Percentiles rank a stretch among this genome's conserved stretches.
phyloP scores from a whole-genome alignment of 92 coral and sea anemone genomes.

The Paragorgia papillata region DNA sequence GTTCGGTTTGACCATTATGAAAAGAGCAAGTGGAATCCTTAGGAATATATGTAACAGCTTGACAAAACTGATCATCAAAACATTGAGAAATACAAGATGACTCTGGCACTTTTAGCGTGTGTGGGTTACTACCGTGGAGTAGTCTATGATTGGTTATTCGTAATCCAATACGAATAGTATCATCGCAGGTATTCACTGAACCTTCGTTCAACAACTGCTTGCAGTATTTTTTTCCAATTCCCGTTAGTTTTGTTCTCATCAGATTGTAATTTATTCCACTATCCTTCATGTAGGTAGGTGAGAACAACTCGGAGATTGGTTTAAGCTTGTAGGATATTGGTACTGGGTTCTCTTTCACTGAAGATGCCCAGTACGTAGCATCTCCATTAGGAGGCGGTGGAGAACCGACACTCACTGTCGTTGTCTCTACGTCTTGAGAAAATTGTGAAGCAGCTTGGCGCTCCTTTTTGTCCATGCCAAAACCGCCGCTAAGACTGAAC shows the following conservation, averaged over 20 bases:
- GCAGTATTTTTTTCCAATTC: slow-evolving; percentile 23
- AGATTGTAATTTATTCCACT: slow-evolving; percentile 18
- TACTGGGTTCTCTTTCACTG: no score
- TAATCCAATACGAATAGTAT: slow-evolving; percentile 12
- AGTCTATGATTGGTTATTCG: slow-evolving; percentile 4
- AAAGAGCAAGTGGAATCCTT: slow-evolving; percentile 23
- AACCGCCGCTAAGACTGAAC: slow-evolving; percentile 59
- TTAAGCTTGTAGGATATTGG: slow-evolving; percentile 47
- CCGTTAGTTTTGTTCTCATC: background rate
- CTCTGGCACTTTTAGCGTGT: slow-evolving; percentile 15
- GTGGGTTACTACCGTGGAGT: slow-evolving; percentile 13
- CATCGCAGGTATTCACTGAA: slow-evolving; percentile 15
- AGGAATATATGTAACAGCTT: slow-evolving; percentile 18
- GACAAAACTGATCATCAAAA: slow-evolving; percentile 13
- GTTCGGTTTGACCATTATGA: slow-evolving; percentile 21
- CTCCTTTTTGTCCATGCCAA: slow-evolving; percentile 55
- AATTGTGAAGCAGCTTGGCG: slow-evolving; percentile 59
- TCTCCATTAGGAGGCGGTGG: slow-evolving; percentile 66
- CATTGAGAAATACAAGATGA: slow-evolving; percentile 10
- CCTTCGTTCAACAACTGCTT: slow-evolving; percentile 15
- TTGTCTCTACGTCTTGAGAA: slow-evolving; percentile 51
- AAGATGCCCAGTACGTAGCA: slow-evolving; percentile 61
- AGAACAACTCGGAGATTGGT: slow-evolving; percentile 50
- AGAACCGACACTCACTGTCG: slow-evolving; percentile 58
- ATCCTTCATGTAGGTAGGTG: slow-evolving; percentile 15